Evolutionary conservation across 2,888 invertebrate genomes (phyloP).

Genomic region (Halocaridina rubra): DNA sequence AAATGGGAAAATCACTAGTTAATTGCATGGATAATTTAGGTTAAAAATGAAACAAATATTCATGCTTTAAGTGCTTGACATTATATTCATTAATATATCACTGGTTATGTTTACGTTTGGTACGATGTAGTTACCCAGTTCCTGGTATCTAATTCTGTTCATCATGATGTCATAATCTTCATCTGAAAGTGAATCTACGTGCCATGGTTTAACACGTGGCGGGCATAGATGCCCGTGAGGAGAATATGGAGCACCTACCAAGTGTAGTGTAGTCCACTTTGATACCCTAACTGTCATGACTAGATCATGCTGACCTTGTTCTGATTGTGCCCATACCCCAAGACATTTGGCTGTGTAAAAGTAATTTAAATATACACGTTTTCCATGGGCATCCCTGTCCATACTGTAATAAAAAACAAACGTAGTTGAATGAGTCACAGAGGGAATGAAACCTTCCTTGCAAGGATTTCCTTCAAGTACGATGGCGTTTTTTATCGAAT

Average conservation of each 20-base stretch:
- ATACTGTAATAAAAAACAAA: slow-evolving; percentile 36
- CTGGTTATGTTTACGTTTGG: neutral
- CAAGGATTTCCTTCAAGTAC: slow-evolving; percentile 45
- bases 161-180: slow-evolving; percentile 6
- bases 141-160: slow-evolving; percentile 7
- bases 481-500: slow-evolving; percentile 10
- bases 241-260: slow-evolving; percentile 51
- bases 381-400: neutral
- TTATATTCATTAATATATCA: slow-evolving; percentile 14
- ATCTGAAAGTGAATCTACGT: neutral
- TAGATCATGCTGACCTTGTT: slow-evolving; percentile 36
- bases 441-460: slow-evolving; percentile 15
- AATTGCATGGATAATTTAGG: no score
- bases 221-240: slow-evolving; percentile 36
- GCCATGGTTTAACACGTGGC: slow-evolving; percentile 12
- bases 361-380: slow-evolving; percentile 22
- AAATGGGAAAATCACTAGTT: no score
- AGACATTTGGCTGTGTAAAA: slow-evolving; percentile 50
- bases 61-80: neutral
- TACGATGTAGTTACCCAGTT: slow-evolving; percentile 27
- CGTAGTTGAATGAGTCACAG: neutral
- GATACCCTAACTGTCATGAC: slow-evolving; percentile 25
- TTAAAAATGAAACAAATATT: no score
- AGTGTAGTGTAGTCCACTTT: slow-evolving; percentile 18
- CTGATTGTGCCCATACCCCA: slow-evolving; percentile 45